Evolutionary conservation across 37 sponge, comb jelly and placozoan genomes (phyloP).

Genomic region (Agelas oroides): DNA sequence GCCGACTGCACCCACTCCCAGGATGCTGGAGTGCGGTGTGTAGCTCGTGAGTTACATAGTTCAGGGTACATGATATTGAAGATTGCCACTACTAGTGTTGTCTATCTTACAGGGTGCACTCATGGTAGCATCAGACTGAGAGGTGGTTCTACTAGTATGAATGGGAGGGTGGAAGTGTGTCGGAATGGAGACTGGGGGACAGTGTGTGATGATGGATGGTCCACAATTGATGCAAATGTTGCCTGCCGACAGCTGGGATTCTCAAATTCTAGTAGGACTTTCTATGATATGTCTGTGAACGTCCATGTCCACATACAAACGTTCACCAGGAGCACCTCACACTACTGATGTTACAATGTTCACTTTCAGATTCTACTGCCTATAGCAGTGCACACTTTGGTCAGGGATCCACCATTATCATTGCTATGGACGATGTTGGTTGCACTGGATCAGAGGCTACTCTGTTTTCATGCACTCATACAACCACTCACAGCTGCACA

Average conservation of each 20-base stretch:
- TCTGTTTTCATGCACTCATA: background rate
- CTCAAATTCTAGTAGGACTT: too few relatives aligned
- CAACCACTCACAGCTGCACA: background rate
- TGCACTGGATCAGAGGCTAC: background rate
- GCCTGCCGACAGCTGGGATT: conserved; percentile 16
- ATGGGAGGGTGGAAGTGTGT: conserved; percentile 35
- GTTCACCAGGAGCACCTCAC: too few relatives aligned
- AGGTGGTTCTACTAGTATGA: background rate
- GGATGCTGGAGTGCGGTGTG: too few relatives aligned
- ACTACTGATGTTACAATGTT: too few relatives aligned
- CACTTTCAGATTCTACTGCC: background rate
- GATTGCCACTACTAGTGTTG: background rate
- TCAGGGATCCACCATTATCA: background rate
- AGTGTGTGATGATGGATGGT: background rate
- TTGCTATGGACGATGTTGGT: background rate
- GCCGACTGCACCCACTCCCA: too few relatives aligned
- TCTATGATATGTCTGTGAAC: too few relatives aligned
- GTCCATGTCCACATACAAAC: too few relatives aligned
- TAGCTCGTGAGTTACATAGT: background rate
- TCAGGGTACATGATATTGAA: too few relatives aligned
- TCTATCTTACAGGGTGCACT: background rate
- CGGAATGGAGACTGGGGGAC: too few relatives aligned
- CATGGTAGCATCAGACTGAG: conserved; percentile 26
- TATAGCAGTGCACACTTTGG: background rate
- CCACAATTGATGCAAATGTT: conserved; percentile 5